These are phyloP conservation scores for Panthera uncia DNA, from an alignment of 2,113 vertebrate genomes.

Conservation along the genomic window DNA sequence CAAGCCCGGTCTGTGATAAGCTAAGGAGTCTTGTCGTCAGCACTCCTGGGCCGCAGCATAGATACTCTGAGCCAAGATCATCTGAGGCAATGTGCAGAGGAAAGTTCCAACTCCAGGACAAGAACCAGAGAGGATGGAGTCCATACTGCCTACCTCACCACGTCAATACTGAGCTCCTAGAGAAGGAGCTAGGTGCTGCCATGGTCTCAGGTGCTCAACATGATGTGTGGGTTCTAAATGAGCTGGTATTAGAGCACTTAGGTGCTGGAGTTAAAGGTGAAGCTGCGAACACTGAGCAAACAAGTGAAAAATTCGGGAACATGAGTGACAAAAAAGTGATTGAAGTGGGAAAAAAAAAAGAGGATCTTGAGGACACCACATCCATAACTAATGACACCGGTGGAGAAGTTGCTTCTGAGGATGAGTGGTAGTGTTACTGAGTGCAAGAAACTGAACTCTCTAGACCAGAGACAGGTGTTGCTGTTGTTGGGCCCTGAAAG, in stretches of 20 bases:
- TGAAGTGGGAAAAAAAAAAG: constrained; percentile 53
- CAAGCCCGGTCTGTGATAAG: constrained; percentile 92
- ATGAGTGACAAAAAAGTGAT: constrained; percentile 83
- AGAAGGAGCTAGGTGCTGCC: constrained; percentile 86
- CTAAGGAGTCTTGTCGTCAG: constrained; percentile 89
- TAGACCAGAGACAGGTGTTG: constrained; percentile 89
- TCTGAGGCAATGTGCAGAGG: constrained; percentile 84
- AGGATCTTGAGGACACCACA: constrained; percentile 88
- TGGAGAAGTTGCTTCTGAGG: constrained; percentile 88
- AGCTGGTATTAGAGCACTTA: constrained; percentile 87
- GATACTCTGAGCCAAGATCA: constrained; percentile 91
- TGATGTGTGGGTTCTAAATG: constrained; percentile 90
- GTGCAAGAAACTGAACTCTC: constrained; percentile 90
- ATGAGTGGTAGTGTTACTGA: constrained; percentile 90
- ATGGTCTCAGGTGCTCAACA: constrained; percentile 90
- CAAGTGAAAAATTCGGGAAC: constrained; percentile 53
- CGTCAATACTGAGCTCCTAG: constrained; percentile 83
- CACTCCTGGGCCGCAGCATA: constrained; percentile 88
- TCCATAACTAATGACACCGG: constrained; percentile 89
- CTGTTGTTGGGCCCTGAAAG: constrained; percentile 91
- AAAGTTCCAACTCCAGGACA: constrained; percentile 74
- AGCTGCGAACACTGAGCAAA: constrained; percentile 67
- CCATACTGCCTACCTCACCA: constrained; percentile 83
- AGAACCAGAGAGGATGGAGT: constrained; percentile 63
- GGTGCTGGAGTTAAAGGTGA: constrained; percentile 87